These are phyloP conservation scores for Microcebus griseorufus DNA, from an alignment of 2,113 vertebrate species.

Conservation along the genomic window DNA sequence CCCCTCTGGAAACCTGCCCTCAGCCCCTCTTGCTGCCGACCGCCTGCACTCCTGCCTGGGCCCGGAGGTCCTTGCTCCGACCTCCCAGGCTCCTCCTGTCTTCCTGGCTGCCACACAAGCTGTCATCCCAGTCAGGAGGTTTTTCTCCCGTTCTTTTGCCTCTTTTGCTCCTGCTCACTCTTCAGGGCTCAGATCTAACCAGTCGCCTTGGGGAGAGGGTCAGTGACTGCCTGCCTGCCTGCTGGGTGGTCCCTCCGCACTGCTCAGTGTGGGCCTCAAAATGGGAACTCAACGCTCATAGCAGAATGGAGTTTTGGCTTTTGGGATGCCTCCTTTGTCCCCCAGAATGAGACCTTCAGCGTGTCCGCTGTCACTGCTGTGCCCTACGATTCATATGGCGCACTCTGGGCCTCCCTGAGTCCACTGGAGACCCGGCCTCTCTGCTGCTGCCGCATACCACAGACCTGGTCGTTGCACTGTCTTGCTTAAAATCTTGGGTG, in stretches of 20 bases:
- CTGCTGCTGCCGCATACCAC: no score
- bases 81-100: not conserved
- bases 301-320: not conserved
- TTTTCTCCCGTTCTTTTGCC: not conserved
- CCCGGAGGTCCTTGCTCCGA: not conserved
- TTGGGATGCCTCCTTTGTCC: not conserved
- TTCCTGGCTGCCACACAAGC: not conserved
- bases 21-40: not conserved
- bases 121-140: no score
- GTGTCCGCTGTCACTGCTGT: not conserved
- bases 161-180: not conserved
- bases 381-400: not conserved
- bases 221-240: no score
- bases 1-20: not conserved
- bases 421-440: not conserved
- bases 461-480: not conserved
- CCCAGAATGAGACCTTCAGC: not conserved
- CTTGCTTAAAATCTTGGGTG: not conserved
- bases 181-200: not conserved
- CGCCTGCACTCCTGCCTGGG: not conserved
- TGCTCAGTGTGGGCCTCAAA: not conserved
- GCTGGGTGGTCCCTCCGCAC: not conserved
- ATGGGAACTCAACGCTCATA: not conserved
- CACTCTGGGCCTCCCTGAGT: no score
- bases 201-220: not conserved